Percentiles rank a stretch among this genome's conserved stretches.
Conservation (phyloP, 2,113 vertebrate genomes). For the Cyprinodon tularosa region DNA sequence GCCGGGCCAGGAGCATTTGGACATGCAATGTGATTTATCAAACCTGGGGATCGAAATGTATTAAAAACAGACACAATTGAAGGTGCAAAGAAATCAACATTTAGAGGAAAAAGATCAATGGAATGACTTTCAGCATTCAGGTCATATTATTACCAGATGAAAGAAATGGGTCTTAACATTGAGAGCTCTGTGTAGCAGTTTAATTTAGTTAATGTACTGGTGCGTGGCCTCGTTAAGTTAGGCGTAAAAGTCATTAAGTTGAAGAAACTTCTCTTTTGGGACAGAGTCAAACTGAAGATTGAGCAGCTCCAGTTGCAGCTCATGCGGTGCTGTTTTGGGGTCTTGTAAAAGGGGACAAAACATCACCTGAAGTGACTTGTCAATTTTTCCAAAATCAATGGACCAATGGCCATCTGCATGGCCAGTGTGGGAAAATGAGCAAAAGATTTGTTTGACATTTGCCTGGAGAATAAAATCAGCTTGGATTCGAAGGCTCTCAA, state of each 20-base stretch:
- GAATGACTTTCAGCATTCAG: no score
- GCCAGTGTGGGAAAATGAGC: conserved; percentile 42
- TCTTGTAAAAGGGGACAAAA: conserved; percentile 20
- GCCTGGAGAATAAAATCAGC: conserved; percentile 27
- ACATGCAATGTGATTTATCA: no score
- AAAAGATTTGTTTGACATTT: conserved; percentile 19
- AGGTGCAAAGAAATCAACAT: no score
- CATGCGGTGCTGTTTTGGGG: conserved; percentile 8
- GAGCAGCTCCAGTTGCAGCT: conserved; percentile 27
- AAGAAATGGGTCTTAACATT: no score
- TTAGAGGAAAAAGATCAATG: no score
- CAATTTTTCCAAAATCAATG: conserved; percentile 44
- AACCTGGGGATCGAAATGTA: no score
- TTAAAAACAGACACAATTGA: no score
- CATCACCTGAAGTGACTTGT: conserved; percentile 37
- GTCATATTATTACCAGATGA: no score
- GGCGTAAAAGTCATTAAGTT: conserved; percentile 22
- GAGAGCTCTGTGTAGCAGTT: no score
- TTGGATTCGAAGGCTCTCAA: conserved; percentile 53
- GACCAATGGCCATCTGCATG: conserved; percentile 13
- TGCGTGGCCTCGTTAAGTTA: conserved; percentile 11
- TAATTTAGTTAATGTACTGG: no score
- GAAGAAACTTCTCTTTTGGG: conserved; percentile 10
- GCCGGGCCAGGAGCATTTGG: no score
- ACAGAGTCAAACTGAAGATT: conserved; percentile 33